phyloP scores from a whole-genome alignment of 2,113 vertebrate species.

The Cebidichthys violaceus region DNA sequence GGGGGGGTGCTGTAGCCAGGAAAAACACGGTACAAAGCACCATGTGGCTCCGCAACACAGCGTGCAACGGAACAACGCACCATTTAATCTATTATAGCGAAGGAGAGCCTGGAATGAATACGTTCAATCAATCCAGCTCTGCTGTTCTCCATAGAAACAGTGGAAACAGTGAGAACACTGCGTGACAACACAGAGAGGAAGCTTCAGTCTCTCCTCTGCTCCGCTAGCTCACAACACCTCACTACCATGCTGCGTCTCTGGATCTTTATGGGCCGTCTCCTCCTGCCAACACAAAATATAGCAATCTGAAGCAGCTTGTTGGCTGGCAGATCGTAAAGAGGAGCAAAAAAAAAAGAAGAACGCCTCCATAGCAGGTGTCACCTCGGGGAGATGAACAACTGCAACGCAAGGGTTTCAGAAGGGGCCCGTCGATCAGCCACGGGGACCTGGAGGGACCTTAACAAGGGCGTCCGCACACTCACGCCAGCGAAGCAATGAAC shows the following conservation, averaged over 20 bases:
- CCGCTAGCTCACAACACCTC: slow-evolving; percentile 33
- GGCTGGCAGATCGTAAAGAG: slow-evolving; percentile 73
- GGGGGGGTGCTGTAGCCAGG: slow-evolving; percentile 12
- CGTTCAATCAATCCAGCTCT: slow-evolving; percentile 18
- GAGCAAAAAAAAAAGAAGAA: slow-evolving; percentile 52
- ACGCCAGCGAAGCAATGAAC: slow-evolving; percentile 30
- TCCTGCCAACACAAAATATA: slow-evolving; percentile 77
- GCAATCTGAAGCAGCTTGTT: slow-evolving; percentile 77
- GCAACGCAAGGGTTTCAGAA: slow-evolving; percentile 67
- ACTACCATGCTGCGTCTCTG: slow-evolving; percentile 47
- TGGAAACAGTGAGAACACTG: no score
- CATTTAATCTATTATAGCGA: slow-evolving; percentile 43
- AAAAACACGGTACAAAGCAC: slow-evolving; percentile 23
- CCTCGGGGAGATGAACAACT: slow-evolving; percentile 76
- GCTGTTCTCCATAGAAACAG: slow-evolving; percentile 8
- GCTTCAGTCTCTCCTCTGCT: slow-evolving; percentile 22
- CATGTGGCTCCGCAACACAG: background rate
- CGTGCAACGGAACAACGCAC: slow-evolving; percentile 19
- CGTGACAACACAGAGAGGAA: slow-evolving; percentile 16
- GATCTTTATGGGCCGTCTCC: slow-evolving; percentile 70
- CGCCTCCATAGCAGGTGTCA: slow-evolving; percentile 70
- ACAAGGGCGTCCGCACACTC: slow-evolving; percentile 13
- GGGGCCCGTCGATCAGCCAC: slow-evolving; percentile 58
- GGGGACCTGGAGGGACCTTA: slow-evolving; percentile 76
- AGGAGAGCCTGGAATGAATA: slow-evolving; percentile 14